phyloP scores from a whole-genome alignment of 2,888 invertebrate genomes.

The Dexiosoma caninum region DNA sequence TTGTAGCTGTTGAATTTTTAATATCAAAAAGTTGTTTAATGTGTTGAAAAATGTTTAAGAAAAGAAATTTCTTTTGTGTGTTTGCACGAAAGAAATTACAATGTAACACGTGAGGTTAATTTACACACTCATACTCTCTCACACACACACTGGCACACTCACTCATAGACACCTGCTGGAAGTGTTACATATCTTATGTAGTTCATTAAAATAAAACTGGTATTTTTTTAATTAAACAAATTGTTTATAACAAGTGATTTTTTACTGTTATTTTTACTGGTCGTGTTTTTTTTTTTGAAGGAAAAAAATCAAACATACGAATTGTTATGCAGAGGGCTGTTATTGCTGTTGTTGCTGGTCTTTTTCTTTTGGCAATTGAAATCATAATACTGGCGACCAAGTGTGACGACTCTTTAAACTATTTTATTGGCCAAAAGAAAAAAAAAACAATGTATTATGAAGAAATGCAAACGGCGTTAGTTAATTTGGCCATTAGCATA shows the following conservation, averaged over 20 bases:
- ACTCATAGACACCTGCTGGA: too few relatives aligned
- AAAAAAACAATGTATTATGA: too few relatives aligned
- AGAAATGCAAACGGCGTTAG: neutral
- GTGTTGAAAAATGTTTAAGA: slow-evolving; percentile 13
- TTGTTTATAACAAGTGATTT: slow-evolving; percentile 28
- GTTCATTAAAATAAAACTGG: too few relatives aligned
- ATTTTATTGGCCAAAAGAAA: slow-evolving; percentile 1
- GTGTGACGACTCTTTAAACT: slow-evolving; percentile 33
- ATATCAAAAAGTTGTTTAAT: neutral
- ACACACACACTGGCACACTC: too few relatives aligned
- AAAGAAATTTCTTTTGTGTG: neutral
- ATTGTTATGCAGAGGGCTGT: neutral
- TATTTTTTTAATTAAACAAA: neutral
- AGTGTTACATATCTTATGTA: too few relatives aligned
- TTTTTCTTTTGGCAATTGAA: neutral
- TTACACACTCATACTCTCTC: neutral
- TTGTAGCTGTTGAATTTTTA: neutral
- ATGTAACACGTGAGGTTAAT: slow-evolving; percentile 45
- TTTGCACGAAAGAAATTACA: neutral
- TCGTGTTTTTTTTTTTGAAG: neutral
- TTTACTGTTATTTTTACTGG: neutral
- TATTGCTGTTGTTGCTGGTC: neutral
- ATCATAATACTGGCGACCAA: slow-evolving; percentile 16
- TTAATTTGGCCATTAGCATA: neutral
- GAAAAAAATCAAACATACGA: neutral